Base-by-base conservation (phyloP, 2,888 invertebrate species). In the Bombylius discolor region DNA sequence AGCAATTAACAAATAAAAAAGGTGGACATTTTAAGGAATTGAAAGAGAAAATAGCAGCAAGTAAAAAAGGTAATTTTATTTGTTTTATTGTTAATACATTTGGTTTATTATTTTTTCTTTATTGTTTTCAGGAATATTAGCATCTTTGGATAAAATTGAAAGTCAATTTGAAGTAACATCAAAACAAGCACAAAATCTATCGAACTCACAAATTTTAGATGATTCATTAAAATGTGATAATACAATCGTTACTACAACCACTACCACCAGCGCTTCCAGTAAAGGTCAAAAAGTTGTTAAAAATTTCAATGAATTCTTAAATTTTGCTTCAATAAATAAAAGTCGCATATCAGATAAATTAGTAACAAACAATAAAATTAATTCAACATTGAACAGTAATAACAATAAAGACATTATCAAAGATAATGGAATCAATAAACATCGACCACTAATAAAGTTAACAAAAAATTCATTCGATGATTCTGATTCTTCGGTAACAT, bases 301-400 rank as follows among this genome's bases (percentile, higher is more conserved):
- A 71, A 90, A 90, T 71, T 77, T 91, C 45, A 89, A 89, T 66
- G 90, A 91, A 73, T 90, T 91, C 69, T 76, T 89, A 1, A 89
- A 84, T 66, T 85, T 90, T 65, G 82, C 88, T 1, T 78, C 83
- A 4, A 77, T 80, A 3, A 84, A 81, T 68, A 85, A 84, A 70
- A 80, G 71, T 64, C 79, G 78, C 61, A 74, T 78, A 47, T 76
- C 76, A 5, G 69, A 72, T 62, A 68, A 67, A 13, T 50, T 62
- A 49, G 44, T 59, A 9, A 56, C 56, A 33, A 56, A 52, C 33
- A 59, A 47, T 34, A 60, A 60, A 56, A 23, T 47, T 36, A 39
- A 53, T 39, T 36, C 55, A 9, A 36, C 36, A 36, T 8, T 36
- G 3, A 9, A 31, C 7, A 44, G 52, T 9, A 23, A 14, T 36